Base-by-base conservation (phyloP, 1,140 invertebrate species). In the Eumaeus atala region DNA sequence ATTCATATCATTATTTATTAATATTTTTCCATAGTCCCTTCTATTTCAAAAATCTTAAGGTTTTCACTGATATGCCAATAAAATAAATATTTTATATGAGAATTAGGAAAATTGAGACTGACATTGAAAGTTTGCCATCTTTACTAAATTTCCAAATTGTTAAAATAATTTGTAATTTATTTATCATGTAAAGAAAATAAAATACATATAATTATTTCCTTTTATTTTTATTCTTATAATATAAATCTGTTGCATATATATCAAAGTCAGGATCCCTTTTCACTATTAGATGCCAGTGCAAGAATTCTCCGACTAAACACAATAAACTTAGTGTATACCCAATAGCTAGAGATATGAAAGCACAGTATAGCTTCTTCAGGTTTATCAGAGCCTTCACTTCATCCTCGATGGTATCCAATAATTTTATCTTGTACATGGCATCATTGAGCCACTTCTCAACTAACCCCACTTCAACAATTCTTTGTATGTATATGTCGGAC, bases 361-460 rank as follows among this genome's bases (percentile, higher is more conserved):
- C 93, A 18, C 93, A 93, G 76, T 93, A 92, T 33, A 95, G 88
- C 69, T 95, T 95, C 44, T 89, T 87, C 59, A 95, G 87, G 78
- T 93, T 91, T 84, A 95, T 92, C 1, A 94, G 67, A 33, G 93
- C 93, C 79, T 94, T 93, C 9, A 89, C 72, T 54, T 89, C 85
- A 28, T 88, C 78, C 42, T 91, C 87, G 35, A 66, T 66, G 6
- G 54, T 72, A 17, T 87, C 82, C 8, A 79, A 60, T 12, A 70
- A 72, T 42, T 78, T 69, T 49, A 89, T 87, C 58, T 73, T 77
- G 47, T 87, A 78, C 87, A 93, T 92, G 0, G 91, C 91, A 75
- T 95, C 93, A 56, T 90, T 91, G 0, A 94, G 72, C 95, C 95
- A 95, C 74, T 95, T 95, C 61, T 91, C 87, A 0, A 95, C 89